These are phyloP conservation scores for Drosophila niveifrons DNA, from an alignment of 2,888 invertebrate species.

Conservation along the genomic window DNA sequence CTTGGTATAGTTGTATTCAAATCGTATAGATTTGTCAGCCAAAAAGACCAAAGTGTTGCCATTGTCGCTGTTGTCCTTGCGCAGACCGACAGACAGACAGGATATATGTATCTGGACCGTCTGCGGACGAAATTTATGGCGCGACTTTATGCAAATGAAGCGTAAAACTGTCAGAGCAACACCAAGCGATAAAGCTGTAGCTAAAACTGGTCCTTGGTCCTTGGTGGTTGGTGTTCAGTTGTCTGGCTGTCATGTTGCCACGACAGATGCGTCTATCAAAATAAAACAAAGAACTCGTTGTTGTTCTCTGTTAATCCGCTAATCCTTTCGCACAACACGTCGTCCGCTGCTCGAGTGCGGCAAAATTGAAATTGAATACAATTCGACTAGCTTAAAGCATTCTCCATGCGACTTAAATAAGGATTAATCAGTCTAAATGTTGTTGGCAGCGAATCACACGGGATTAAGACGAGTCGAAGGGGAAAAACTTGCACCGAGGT, in stretches of 20 bases:
- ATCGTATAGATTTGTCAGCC: slow-evolving; percentile 46
- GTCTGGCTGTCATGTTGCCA: slow-evolving; percentile 68
- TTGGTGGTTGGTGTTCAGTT: slow-evolving; percentile 9
- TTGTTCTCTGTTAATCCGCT: slow-evolving; percentile 59
- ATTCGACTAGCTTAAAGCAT: slow-evolving; percentile 27
- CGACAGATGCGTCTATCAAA: slow-evolving; percentile 55
- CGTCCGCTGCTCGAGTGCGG: slow-evolving; percentile 29
- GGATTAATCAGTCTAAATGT: slow-evolving; percentile 61
- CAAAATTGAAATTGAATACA: slow-evolving; percentile 37
- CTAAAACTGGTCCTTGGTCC: not conserved
- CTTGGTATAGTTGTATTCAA: slow-evolving; percentile 23
- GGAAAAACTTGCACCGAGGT: slow-evolving; percentile 11
- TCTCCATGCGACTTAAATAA: slow-evolving; percentile 28
- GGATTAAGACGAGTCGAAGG: too few relatives aligned
- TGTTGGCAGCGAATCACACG: slow-evolving; percentile 22
- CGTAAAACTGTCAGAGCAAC: slow-evolving; percentile 44
- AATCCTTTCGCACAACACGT: slow-evolving; percentile 64
- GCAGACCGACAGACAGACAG: slow-evolving; percentile 4
- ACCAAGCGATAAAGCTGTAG: slow-evolving; percentile 20
- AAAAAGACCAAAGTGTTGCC: slow-evolving; percentile 21
- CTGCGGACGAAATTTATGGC: slow-evolving; percentile 49
- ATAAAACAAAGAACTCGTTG: slow-evolving; percentile 65
- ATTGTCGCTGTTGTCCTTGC: slow-evolving; percentile 13
- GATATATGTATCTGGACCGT: slow-evolving; percentile 15
- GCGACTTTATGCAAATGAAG: slow-evolving; percentile 71